phyloP scores from a whole-genome alignment of 2,113 vertebrate species.

The Laticauda laticaudata region DNA sequence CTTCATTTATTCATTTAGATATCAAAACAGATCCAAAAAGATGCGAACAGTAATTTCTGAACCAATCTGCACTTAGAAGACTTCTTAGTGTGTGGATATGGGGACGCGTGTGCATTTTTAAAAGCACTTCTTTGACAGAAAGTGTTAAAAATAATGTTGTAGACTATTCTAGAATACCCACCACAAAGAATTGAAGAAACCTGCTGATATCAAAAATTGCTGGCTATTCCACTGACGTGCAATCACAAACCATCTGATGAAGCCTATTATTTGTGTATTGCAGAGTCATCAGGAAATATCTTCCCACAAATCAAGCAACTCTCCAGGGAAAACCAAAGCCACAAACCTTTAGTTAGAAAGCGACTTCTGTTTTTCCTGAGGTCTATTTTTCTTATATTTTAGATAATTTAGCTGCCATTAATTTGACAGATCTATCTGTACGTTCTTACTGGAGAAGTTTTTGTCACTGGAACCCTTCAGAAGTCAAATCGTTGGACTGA shows the following conservation, averaged over 20 bases:
- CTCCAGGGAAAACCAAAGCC: slow-evolving; percentile 31
- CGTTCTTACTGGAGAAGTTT: neutral
- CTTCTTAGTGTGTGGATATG: neutral
- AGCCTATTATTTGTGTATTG: slow-evolving; percentile 59
- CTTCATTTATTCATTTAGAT: slow-evolving; percentile 1
- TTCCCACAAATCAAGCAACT: slow-evolving; percentile 38
- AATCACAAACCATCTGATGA: slow-evolving; percentile 35
- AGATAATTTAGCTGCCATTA: neutral
- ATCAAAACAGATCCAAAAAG: slow-evolving; percentile 13
- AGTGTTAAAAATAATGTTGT: neutral
- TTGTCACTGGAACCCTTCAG: neutral
- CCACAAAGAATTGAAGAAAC: slow-evolving; percentile 31
- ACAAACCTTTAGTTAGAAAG: slow-evolving; percentile 11
- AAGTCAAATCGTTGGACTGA: neutral
- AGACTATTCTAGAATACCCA: slow-evolving; percentile 17
- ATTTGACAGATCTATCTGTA: neutral
- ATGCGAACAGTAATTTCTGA: neutral
- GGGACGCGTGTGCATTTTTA: neutral
- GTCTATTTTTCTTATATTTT: neutral
- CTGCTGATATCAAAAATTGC: slow-evolving; percentile 38
- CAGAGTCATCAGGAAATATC: slow-evolving; percentile 56
- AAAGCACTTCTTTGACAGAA: slow-evolving; percentile 1
- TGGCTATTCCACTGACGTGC: slow-evolving; percentile 19
- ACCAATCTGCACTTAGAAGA: neutral
- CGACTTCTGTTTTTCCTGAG: neutral